phyloP scores from a whole-genome alignment of 37 sponge, comb jelly and placozoan genomes.

The Tethya wilhelma region DNA sequence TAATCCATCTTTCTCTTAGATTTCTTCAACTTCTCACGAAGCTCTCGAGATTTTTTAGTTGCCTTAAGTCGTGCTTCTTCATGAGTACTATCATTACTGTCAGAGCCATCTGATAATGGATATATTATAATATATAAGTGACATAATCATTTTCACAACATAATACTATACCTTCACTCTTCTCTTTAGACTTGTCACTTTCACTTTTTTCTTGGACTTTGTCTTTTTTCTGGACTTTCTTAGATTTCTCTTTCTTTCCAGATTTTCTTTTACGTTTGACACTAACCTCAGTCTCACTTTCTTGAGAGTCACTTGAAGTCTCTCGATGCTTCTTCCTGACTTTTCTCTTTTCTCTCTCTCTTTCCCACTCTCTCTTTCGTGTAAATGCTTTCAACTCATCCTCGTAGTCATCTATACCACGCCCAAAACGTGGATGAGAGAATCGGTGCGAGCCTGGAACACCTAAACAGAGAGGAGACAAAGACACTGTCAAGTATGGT shows the following conservation, averaged over 20 bases:
- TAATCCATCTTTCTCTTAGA: neutral
- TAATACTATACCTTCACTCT: conserved; percentile 10
- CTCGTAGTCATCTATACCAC: conserved; percentile 68
- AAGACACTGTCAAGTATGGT: no score
- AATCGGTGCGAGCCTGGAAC: no score
- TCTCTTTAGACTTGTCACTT: no score
- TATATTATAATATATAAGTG: no score
- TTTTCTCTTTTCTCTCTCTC: conserved; percentile 34
- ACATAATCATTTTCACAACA: no score
- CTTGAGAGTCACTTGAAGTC: conserved; percentile 24
- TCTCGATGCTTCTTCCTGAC: conserved; percentile 7
- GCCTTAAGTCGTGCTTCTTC: conserved; percentile 38
- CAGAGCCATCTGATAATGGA: neutral
- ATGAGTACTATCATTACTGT: conserved; percentile 21
- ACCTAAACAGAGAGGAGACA: no score
- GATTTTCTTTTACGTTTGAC: neutral
- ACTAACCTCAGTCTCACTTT: conserved; percentile 8
- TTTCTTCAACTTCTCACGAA: conserved; percentile 45
- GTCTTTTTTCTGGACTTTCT: conserved; percentile 5
- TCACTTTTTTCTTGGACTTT: conserved; percentile 6
- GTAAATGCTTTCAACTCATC: conserved; percentile 64
- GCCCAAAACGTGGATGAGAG: no score
- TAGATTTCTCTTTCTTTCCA: conserved; percentile 24
- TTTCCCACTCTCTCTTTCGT: conserved; percentile 59
- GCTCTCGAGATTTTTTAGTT: conserved; percentile 43